phyloP scores from a whole-genome alignment of 1,140 invertebrate species.

The Drosophila tani region DNA sequence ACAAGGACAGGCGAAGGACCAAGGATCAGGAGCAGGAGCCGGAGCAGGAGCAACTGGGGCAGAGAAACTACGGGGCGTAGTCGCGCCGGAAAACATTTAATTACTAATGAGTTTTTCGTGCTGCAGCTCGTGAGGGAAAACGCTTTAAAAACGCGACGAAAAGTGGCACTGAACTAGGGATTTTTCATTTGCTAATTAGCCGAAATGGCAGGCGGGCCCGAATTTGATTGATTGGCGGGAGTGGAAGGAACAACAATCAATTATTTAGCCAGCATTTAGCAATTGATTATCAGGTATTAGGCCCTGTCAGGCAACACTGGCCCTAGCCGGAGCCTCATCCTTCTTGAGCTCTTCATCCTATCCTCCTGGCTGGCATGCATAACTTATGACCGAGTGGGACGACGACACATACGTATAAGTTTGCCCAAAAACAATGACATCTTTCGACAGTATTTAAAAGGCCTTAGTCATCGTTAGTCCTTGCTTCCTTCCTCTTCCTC shows the following conservation, averaged over 20 bases:
- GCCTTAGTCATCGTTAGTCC: constrained; percentile 75
- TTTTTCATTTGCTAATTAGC: constrained; percentile 82
- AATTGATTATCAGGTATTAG: constrained; percentile 79
- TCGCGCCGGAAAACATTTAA: constrained; percentile 78
- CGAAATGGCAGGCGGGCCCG: constrained; percentile 14
- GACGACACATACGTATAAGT: constrained; percentile 56
- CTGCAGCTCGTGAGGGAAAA: constrained; percentile 56
- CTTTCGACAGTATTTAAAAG: constrained; percentile 75
- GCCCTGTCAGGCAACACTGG: constrained; percentile 45
- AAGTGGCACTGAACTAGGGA: constrained; percentile 46
- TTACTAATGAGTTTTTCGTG: constrained; percentile 80
- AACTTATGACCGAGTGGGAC: constrained; percentile 61
- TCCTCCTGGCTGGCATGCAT: constrained; percentile 41
- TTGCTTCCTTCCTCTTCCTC: background rate
- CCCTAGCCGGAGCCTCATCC: background rate
- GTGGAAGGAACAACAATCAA: constrained; percentile 53
- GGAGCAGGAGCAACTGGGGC: constrained; percentile 13
- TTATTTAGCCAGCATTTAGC: constrained; percentile 71
- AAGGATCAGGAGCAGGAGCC: constrained; percentile 8
- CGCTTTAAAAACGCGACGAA: constrained; percentile 62
- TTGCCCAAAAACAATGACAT: constrained; percentile 78
- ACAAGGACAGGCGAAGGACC: constrained; percentile 34
- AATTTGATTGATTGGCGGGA: constrained; percentile 66
- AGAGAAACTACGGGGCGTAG: constrained; percentile 75
- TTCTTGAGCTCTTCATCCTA: constrained; percentile 22